Base-by-base conservation (phyloP, 2,888 invertebrate genomes). In the Eupsilia transversa region DNA sequence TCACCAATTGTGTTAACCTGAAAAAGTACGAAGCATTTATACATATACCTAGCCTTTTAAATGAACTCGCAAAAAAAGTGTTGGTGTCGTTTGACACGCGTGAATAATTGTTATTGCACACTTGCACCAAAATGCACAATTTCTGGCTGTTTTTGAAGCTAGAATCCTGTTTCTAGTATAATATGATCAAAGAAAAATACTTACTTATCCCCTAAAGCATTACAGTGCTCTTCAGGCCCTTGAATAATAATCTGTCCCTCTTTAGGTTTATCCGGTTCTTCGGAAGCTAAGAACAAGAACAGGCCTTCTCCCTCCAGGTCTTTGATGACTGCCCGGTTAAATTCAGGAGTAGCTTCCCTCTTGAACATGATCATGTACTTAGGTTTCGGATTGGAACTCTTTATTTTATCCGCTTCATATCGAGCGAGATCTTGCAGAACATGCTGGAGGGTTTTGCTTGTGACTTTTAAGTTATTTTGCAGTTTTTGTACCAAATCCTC, bases 281-380 rank as follows among this genome's bases (percentile, higher is more conserved):
- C 98, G 0, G 97, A 97, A 0, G 97, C 97, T 68, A 98, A 88
- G 85, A 98, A 97, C 72, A 98, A 93, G 73, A 98, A 97, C 67
- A 97, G 92, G 12, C 94, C 96, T 86, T 94, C 94, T 1, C 94
- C 96, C 59, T 97, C 97, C 68, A 98, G 90, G 81, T 97, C 97
- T 83, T 97, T 97, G 27, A 98, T 95, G 75, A 98, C 96, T 35
- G 96, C 96, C 81, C 97, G 97, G 90, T 98, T 97, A 88, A 98
- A 98, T 88, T 98, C 98, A 10, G 97, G 96, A 84, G 98, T 98
- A 0, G 98, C 98, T 89, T 98, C 98, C 86, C 97, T 98, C 82
- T 97, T 97, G 87, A 97, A 97, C 88, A 97, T 91, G 46, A 95
- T 95, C 78, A 97, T 94, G 88, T 96, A 97, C 88, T 97, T 97